Evolutionary conservation across 1,140 invertebrate genomes (phyloP).

Genomic region (Liolophura sinensis): DNA sequence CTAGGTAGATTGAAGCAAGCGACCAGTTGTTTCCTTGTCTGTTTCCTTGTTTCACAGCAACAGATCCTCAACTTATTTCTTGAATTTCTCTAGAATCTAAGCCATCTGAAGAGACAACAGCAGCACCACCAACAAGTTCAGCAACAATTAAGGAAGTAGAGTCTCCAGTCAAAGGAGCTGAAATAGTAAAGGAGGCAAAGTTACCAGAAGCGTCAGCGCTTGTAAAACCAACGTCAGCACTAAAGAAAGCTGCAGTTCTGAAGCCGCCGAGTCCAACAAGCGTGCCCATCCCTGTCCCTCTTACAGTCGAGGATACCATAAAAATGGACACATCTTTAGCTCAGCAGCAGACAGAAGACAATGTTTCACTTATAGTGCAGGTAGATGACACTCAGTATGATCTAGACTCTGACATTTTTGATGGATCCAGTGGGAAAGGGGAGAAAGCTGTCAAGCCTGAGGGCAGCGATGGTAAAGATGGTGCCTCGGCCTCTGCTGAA

Average conservation of each 20-base stretch:
- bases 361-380: conserved; percentile 51
- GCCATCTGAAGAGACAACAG: too few species aligned
- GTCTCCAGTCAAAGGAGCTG: conserved; percentile 1
- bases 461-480: conserved; percentile 1
- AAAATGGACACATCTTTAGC: conserved; percentile 20
- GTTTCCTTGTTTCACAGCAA: too few species aligned
- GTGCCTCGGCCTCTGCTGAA: conserved; percentile 2
- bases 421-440: conserved; percentile 12
- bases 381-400: conserved; percentile 56
- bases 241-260: not conserved
- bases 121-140: not conserved
- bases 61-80: too few species aligned
- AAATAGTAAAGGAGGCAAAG: not conserved
- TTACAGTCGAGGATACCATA: conserved; percentile 30
- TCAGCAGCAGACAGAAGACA: conserved; percentile 24
- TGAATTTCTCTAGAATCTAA: too few species aligned
- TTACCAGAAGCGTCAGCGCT: not conserved
- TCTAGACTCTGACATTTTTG: conserved; percentile 47
- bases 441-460: conserved; percentile 15
- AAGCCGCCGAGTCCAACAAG: conserved; percentile 16
- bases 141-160: not conserved
- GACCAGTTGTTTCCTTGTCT: too few species aligned
- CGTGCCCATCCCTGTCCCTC: conserved; percentile 16
- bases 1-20: too few species aligned
- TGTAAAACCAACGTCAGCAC: conserved; percentile 5